Evolutionary conservation across 2,113 vertebrate genomes (phyloP).

Genomic region (Peromyscus californicus): DNA sequence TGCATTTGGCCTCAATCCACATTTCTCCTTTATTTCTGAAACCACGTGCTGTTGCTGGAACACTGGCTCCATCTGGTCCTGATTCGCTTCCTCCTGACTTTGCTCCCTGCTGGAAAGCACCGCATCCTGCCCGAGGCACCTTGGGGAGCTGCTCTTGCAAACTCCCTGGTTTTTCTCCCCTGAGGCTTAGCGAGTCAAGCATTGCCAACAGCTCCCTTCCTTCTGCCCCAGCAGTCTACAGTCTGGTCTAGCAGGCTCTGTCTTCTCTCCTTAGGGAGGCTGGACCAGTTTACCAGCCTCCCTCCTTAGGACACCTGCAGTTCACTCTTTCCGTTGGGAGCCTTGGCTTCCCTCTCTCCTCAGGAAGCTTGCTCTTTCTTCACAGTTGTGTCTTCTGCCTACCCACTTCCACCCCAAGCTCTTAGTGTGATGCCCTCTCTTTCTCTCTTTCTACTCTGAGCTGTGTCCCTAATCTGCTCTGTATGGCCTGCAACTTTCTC

Average conservation of each 20-base stretch:
- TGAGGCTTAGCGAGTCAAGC: slow-evolving; percentile 75
- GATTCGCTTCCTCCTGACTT: slow-evolving; percentile 71
- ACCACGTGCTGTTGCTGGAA: slow-evolving; percentile 75
- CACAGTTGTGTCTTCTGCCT: background rate
- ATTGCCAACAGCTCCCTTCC: slow-evolving; percentile 67
- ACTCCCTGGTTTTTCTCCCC: slow-evolving; percentile 74
- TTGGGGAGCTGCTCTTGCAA: slow-evolving; percentile 76
- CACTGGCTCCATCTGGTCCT: slow-evolving; percentile 81
- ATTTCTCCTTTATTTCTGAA: slow-evolving; percentile 60
- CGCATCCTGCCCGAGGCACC: slow-evolving; percentile 67
- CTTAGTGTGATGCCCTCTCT: background rate
- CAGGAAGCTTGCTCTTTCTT: background rate
- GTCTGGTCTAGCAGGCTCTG: background rate
- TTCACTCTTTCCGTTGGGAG: background rate
- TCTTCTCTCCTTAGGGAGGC: background rate
- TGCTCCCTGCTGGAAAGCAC: slow-evolving; percentile 66
- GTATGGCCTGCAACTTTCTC: background rate
- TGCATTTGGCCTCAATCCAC: slow-evolving; percentile 70
- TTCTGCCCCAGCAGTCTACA: slow-evolving; percentile 31
- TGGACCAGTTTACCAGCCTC: background rate
- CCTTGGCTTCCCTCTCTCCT: background rate
- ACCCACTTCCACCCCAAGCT: background rate
- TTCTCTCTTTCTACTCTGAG: background rate
- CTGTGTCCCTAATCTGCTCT: background rate
- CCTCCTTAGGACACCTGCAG: background rate